Conservation (phyloP, 1,140 invertebrate species). For the Drosophila sucinea region DNA sequence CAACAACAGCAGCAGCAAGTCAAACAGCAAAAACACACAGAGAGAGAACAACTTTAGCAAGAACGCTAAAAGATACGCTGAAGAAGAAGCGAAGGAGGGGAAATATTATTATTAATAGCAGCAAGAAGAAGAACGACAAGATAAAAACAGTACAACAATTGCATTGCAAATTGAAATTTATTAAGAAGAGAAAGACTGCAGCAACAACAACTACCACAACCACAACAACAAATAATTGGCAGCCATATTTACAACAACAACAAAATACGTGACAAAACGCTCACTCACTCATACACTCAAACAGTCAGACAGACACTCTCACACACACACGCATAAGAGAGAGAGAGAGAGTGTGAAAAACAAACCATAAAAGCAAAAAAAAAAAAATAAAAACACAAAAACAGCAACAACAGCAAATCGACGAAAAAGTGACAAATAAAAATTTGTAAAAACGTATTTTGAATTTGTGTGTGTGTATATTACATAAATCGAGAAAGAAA, state of each 20-base stretch:
- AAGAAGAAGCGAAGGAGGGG: slow-evolving; percentile 3
- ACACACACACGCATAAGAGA: slow-evolving; percentile 19
- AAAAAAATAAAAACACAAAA: slow-evolving; percentile 29
- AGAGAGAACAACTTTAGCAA: slow-evolving; percentile 52
- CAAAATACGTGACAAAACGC: slow-evolving; percentile 75
- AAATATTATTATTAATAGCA: slow-evolving; percentile 7
- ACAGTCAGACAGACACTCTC: slow-evolving; percentile 1
- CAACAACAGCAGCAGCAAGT: slow-evolving; percentile 40
- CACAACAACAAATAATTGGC: slow-evolving; percentile 63
- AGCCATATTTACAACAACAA: slow-evolving; percentile 73
- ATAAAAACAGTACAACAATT: slow-evolving; percentile 56
- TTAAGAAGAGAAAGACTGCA: slow-evolving; percentile 51
- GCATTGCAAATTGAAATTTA: slow-evolving; percentile 77
- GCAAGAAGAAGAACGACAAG: slow-evolving; percentile 4
- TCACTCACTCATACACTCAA: slow-evolving; percentile 6
- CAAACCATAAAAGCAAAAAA: slow-evolving; percentile 41
- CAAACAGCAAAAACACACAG: slow-evolving; percentile 30
- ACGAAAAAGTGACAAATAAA: slow-evolving; percentile 36
- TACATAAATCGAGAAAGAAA: slow-evolving; percentile 48
- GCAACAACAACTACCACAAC: slow-evolving; percentile 37
- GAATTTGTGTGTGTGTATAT: background rate
- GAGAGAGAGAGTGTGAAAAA: slow-evolving; percentile 29
- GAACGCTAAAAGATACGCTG: slow-evolving; percentile 29
- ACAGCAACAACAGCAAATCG: background rate
- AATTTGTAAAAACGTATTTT: slow-evolving; percentile 27